Evolutionary conservation across 2,113 vertebrate species (phyloP).

Genomic region (Ceuthmochares aereus): DNA sequence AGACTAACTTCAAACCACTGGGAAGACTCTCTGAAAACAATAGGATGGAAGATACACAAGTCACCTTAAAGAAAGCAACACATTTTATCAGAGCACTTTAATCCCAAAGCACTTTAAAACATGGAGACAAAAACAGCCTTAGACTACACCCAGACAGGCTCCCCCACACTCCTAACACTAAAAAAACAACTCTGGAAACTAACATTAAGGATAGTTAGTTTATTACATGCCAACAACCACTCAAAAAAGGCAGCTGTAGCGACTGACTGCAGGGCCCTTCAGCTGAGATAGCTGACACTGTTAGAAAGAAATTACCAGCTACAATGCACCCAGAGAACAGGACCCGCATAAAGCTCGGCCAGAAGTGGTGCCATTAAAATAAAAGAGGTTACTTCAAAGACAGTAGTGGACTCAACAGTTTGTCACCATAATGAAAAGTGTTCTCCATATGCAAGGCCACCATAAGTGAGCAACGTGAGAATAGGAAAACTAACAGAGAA

Average conservation of each 20-base stretch:
- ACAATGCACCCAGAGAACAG: background rate
- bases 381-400: background rate
- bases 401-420: accelerated
- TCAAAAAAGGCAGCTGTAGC: background rate
- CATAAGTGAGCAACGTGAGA: accelerated
- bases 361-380: background rate
- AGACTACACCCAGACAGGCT: background rate
- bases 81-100: background rate
- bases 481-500: background rate
- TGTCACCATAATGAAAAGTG: background rate
- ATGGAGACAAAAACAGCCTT: background rate
- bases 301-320: background rate
- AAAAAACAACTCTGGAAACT: background rate
- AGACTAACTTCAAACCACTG: background rate
- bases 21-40: background rate
- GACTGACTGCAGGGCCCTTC: background rate
- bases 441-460: background rate
- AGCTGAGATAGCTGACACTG: background rate
- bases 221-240: background rate
- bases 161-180: background rate
- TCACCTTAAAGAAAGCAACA: background rate
- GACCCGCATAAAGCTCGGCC: no score
- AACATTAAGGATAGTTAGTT: background rate
- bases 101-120: background rate
- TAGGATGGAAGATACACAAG: background rate